phyloP scores from a whole-genome alignment of 2,113 vertebrate species.

The Dermatemys mawii region DNA sequence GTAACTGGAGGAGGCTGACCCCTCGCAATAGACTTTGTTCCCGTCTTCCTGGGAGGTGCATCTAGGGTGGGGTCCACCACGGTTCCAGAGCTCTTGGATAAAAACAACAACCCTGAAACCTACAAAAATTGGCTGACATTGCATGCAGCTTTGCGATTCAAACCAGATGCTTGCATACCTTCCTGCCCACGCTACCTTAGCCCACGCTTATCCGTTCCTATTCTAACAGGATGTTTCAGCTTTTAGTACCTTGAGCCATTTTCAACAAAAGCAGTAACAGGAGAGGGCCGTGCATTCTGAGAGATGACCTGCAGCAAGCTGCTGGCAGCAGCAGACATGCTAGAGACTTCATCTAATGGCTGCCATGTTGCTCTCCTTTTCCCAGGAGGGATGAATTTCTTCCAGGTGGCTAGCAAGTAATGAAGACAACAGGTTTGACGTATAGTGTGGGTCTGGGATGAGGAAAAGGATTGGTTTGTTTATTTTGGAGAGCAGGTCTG shows the following conservation, averaged over 20 bases:
- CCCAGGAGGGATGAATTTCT: conserved; percentile 21
- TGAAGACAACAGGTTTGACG: conserved; percentile 33
- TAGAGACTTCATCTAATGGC: not conserved
- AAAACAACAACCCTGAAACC: conserved; percentile 43
- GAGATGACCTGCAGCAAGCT: not conserved
- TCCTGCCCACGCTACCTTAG: conserved; percentile 74
- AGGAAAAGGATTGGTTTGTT: conserved; percentile 37
- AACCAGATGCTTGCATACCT: conserved; percentile 75
- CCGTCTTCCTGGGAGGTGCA: conserved; percentile 34
- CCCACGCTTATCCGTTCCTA: conserved; percentile 57
- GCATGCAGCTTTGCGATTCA: conserved; percentile 60
- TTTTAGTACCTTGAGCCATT: conserved; percentile 72
- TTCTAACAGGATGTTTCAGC: conserved; percentile 58
- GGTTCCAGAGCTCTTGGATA: conserved; percentile 28
- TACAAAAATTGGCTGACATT: conserved; percentile 57
- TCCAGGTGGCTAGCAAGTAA: conserved; percentile 47
- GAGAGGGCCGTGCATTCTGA: conserved; percentile 35
- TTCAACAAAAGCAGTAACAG: conserved; percentile 55
- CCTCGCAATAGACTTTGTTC: fast-evolving
- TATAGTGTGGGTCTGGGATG: not conserved
- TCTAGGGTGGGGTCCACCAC: conserved; percentile 53
- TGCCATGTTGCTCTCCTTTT: conserved; percentile 18
- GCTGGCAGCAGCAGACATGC: not conserved
- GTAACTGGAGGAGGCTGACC: not conserved
- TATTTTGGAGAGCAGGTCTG: not conserved